These are phyloP conservation scores for Eucera pruinosa DNA, from an alignment of 2,888 invertebrate species.

Conservation along the genomic window DNA sequence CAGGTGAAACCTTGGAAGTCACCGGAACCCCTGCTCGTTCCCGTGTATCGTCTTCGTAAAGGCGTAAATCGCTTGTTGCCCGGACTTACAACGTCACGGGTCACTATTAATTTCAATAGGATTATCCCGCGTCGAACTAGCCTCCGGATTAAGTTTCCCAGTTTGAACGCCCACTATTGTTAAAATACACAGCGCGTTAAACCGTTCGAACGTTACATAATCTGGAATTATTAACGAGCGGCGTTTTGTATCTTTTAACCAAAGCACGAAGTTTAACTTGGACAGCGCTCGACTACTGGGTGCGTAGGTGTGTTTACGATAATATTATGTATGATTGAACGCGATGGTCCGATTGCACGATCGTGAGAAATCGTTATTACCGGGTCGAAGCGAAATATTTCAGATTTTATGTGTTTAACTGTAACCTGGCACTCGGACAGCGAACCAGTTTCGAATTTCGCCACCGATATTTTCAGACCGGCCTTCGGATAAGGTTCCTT, in stretches of 20 bases:
- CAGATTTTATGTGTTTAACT: slow-evolving; percentile 3
- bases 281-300: background rate
- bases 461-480: slow-evolving; percentile 55
- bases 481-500: slow-evolving; percentile 11
- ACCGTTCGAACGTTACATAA: slow-evolving; percentile 13
- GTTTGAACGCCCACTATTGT: slow-evolving; percentile 16
- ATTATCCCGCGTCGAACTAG: slow-evolving; percentile 26
- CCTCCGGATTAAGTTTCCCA: slow-evolving; percentile 11
- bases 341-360: background rate
- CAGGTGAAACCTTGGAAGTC: slow-evolving; percentile 44
- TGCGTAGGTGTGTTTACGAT: slow-evolving; percentile 54
- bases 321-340: slow-evolving; percentile 52
- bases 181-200: slow-evolving; percentile 4
- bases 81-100: slow-evolving; percentile 17
- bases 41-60: slow-evolving; percentile 2
- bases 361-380: slow-evolving; percentile 22
- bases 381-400: slow-evolving; percentile 6
- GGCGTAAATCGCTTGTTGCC: slow-evolving; percentile 23
- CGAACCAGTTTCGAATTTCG: slow-evolving; percentile 45
- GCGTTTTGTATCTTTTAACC: background rate
- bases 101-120: slow-evolving; percentile 24
- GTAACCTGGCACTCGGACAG: background rate
- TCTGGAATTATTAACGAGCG: slow-evolving; percentile 24
- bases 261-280: background rate
- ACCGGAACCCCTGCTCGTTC: background rate